A percentile compares a stretch with the other conserved stretches of the same genome.
These are phyloP conservation scores for Alectoris magna DNA, from an alignment of 2,797 vertebrate genomes.

Conservation along the genomic window DNA sequence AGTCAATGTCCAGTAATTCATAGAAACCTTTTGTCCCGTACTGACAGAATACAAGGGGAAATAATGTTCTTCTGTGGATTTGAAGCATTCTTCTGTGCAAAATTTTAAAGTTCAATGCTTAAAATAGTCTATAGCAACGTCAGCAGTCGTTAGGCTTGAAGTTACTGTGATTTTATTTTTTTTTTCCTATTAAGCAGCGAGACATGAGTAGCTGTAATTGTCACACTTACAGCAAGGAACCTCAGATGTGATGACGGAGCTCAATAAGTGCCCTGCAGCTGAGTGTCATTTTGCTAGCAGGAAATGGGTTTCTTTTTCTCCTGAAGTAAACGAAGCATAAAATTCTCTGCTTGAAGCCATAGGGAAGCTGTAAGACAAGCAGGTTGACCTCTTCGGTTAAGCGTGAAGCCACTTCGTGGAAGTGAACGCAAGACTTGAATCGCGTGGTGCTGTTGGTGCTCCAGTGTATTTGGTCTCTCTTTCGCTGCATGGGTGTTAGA, in stretches of 20 bases:
- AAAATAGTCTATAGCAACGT: not conserved
- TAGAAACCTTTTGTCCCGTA: not conserved
- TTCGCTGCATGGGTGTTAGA: fast-evolving
- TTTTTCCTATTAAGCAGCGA: not conserved
- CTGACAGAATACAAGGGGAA: not conserved
- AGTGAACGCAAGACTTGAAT: not conserved
- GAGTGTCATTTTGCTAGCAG: not conserved
- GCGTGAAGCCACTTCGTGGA: not conserved
- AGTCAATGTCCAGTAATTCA: not conserved
- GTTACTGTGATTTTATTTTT: not conserved
- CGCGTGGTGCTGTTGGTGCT: not conserved
- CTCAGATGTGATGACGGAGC: not conserved
- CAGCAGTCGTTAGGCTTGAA: not conserved
- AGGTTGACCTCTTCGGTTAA: not conserved
- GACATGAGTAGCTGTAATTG: not conserved
- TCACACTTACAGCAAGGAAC: not conserved
- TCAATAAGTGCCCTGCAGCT: not conserved
- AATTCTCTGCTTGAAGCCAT: not conserved
- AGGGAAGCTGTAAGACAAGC: not conserved
- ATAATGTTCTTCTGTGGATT: not conserved
- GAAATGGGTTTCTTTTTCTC: not conserved
- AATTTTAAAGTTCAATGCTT: not conserved
- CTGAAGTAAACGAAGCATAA: not conserved
- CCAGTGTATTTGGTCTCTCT: not conserved
- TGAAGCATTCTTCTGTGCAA: not conserved